Evolutionary conservation across 2,113 vertebrate species (phyloP).

Genomic region (Corapipo altera): DNA sequence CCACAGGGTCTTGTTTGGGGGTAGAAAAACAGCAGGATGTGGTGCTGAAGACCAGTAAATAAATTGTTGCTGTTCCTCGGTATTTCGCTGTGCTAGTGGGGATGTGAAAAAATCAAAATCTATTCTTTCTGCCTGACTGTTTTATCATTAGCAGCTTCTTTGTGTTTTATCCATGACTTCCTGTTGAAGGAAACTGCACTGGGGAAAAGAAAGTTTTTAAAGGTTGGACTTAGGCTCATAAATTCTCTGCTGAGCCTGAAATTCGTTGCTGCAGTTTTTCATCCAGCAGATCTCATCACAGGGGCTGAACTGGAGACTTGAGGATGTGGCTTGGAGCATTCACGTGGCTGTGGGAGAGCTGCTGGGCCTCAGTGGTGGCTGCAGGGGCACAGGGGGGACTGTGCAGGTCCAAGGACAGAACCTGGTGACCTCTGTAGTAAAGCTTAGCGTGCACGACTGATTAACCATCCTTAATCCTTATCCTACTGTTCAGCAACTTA

Average conservation of each 20-base stretch:
- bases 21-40: constrained; percentile 29
- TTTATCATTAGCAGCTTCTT: constrained; percentile 46
- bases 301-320: not conserved
- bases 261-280: not conserved
- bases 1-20: constrained; percentile 57
- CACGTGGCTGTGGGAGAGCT: rapidly evolving
- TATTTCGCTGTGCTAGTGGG: not conserved
- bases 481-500: not conserved
- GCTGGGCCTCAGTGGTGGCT: not conserved
- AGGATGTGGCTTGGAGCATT: not conserved
- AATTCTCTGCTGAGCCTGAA: constrained; percentile 32
- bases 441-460: not conserved
- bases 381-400: no score
- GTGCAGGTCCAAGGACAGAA: not conserved
- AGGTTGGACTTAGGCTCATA: constrained; percentile 27
- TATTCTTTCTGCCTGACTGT: constrained; percentile 31
- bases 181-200: not conserved
- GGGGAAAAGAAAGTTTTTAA: constrained; percentile 42
- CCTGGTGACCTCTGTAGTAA: not conserved
- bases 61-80: constrained; percentile 30
- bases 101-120: not conserved
- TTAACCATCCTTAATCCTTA: not conserved
- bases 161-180: constrained; percentile 34
- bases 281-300: not conserved
- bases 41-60: constrained; percentile 35